Evolutionary conservation across 2,888 invertebrate species (phyloP), one percentile per base, ranked within the genome.

Genomic region (Plebejus anna): DNA sequence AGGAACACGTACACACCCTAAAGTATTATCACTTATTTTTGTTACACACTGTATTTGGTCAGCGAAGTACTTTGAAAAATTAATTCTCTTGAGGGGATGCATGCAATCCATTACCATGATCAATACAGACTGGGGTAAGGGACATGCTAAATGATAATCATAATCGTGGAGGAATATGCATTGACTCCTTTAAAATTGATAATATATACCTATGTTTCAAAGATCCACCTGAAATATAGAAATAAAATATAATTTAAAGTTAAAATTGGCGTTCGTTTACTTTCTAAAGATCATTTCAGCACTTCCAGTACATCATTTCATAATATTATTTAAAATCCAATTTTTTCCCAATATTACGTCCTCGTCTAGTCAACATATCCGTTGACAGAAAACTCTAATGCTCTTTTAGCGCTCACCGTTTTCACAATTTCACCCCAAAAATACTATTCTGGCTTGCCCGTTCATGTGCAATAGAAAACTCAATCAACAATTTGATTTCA

Each of bases 31-130:
- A 22, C 22, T 22, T 22, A 22, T 22, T 22, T 22, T 22, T 22
- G 22, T 22, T 22, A 22, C 22, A 22, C 22, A 22, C 22, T 22
- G 22, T 22, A 32, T 66, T 66, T 36, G 66, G 66, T n/a, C 42
- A 42, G 42, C 38, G 22, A n/a, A 32, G 22, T 55, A 73, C 73
- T 73, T 73, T 51, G 47, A 73, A 73, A 73, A 73, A 73, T 73
- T 55, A 73, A 73, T 55, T 51, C 73, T 73, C 71, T 36, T 38
- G 76, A 76, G 66, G 70, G 66, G 59, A 72, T 77, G 78, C 75
- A 77, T 77, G 75, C 75, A 76, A 71, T 71, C 77, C 78, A 79
- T 79, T 77, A 75, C 78, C 13, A 36, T 66, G 32, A 66, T 66
- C 66, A 66, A 66, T 66, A 66, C 66, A 16, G 32, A 66, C 66